Evolutionary conservation across 2,113 vertebrate species (phyloP).

Genomic region (Erinaceus europaeus): DNA sequence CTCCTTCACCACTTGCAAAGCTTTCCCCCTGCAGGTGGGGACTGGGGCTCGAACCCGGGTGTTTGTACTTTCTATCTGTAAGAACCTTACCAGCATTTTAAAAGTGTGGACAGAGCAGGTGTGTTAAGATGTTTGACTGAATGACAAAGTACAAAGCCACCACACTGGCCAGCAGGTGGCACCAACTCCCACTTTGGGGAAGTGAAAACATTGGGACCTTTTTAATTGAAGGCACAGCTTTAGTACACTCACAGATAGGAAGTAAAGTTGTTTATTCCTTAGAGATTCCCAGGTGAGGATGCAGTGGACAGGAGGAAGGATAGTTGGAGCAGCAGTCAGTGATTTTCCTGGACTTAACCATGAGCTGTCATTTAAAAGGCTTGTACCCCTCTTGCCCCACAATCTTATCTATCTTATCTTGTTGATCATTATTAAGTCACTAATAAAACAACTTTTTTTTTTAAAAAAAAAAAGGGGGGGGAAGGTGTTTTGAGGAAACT

Average conservation of each 20-base stretch:
- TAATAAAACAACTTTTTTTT: too few species aligned
- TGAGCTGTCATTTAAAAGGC: background rate
- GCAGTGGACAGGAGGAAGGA: background rate
- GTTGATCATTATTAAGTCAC: too few species aligned
- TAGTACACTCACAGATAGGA: background rate
- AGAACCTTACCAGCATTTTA: background rate
- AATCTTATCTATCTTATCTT: too few species aligned
- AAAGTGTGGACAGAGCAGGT: background rate
- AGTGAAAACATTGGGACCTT: background rate
- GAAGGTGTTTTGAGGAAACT: background rate
- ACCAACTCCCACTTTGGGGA: background rate
- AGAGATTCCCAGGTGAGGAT: background rate
- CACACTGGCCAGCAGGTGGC: background rate
- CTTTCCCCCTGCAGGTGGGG: too few species aligned
- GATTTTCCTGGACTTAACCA: background rate
- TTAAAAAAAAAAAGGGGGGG: too few species aligned
- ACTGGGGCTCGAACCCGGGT: too few species aligned
- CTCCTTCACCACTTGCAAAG: too few species aligned
- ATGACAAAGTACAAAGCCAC: background rate
- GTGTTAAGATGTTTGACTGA: background rate
- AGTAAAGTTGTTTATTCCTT: background rate
- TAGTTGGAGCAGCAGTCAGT: background rate
- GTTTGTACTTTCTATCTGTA: background rate
- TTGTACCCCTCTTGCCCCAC: too few species aligned
- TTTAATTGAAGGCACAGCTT: background rate